These are phyloP conservation scores for Melanargia galathea DNA, from an alignment of 2,888 invertebrate genomes.

Conservation along the genomic window DNA sequence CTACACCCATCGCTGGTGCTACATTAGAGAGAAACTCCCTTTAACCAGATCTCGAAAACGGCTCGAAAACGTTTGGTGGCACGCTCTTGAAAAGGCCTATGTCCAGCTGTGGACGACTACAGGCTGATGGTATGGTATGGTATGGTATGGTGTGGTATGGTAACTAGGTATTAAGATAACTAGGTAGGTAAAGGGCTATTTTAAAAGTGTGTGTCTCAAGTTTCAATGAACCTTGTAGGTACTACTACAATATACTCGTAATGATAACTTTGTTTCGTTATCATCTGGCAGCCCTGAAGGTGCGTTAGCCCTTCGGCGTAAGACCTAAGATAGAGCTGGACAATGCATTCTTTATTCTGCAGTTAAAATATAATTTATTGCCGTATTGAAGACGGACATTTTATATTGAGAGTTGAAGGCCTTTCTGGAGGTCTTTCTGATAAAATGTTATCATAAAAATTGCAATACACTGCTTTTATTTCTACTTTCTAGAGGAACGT, in stretches of 20 bases:
- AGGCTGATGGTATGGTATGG: too few relatives aligned
- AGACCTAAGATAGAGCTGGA: slow-evolving; percentile 48
- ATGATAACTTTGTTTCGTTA: slow-evolving; percentile 52
- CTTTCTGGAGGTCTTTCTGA: not conserved
- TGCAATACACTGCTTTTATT: not conserved
- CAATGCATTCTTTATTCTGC: slow-evolving; percentile 32
- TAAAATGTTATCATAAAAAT: slow-evolving; percentile 1
- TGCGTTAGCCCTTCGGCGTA: slow-evolving; percentile 65
- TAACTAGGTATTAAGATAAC: too few relatives aligned
- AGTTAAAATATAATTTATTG: slow-evolving; percentile 23
- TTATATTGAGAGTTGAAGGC: slow-evolving; percentile 19
- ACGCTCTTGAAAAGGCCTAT: too few relatives aligned
- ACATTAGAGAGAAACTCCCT: too few relatives aligned
- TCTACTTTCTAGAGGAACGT: not conserved
- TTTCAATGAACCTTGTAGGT: slow-evolving; percentile 32
- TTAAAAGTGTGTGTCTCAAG: not conserved
- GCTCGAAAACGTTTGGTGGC: too few relatives aligned
- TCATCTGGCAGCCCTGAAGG: slow-evolving; percentile 66
- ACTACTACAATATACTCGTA: slow-evolving; percentile 30
- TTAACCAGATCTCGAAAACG: too few relatives aligned
- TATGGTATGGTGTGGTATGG: too few relatives aligned
- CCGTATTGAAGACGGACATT: not conserved
- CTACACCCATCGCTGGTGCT: too few relatives aligned
- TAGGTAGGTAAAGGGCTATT: slow-evolving; percentile 22
- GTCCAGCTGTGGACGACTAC: too few relatives aligned